Base-by-base conservation (phyloP, 2,797 vertebrate species). In the Falco concolor region DNA sequence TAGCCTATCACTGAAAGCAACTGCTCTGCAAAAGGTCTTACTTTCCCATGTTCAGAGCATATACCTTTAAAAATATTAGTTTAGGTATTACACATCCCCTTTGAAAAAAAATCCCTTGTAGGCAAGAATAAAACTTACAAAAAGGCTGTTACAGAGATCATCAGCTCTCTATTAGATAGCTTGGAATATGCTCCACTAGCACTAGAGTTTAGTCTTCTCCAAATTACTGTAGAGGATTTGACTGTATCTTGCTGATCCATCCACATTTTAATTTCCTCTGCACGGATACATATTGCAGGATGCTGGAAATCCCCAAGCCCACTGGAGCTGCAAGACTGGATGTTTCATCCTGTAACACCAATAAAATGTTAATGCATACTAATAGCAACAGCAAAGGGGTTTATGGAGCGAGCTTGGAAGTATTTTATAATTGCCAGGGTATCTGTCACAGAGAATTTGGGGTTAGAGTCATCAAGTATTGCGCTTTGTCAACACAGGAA, bases 191-290 rank as follows among this genome's bases (percentile, higher is more conserved):
- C 95, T 91, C 93, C 85, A 82, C 94, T 82, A 94, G 86, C 90
- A 95, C 70, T 88, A 44, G 83, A 95, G 93, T 95, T 96, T 82
- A 96, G 96, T 95, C 95, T 95, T 96, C 96, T 96, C 95, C 94
- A 93, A 95, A 95, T 96, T 77, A 93, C 96, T 94, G 96, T 82
- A 40, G 93, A 96, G 96, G 95, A 94, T 96, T 97, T 96, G 96
- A 74, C 96, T 96, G 86, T 95, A 96, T 96, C 96, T 97, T 96
- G 96, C 96, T 96, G 96, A 96, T 95, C 95, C 96, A 95, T 96
- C 95, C 96, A 95, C 96, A 95, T 96, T 96, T 97, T 96, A 96
- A 95, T 96, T 97, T 96, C 96, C 96, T 96, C 96, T 95, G 96
- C 95, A 95, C 86, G 64, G 95, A 94, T 97, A 93, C 90, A 90